Percentiles rank a stretch among this genome's conserved stretches.
These are phyloP conservation scores for Caenorhabditis angaria DNA, from an alignment of 2,888 invertebrate genomes.

Conservation along the genomic window DNA sequence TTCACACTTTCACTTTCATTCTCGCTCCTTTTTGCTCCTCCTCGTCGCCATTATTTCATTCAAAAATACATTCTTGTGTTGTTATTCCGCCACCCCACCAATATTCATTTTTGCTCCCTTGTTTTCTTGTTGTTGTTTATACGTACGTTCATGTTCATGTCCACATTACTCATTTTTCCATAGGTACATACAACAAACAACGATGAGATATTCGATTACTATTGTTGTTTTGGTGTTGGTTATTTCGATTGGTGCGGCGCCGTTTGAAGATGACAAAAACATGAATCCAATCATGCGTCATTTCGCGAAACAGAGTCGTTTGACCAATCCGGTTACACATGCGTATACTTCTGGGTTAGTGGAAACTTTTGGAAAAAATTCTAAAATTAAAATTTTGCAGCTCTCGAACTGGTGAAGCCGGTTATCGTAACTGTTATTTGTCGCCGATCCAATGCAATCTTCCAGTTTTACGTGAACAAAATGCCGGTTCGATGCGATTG, in stretches of 20 bases:
- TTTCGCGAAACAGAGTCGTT: slow-evolving; percentile 2
- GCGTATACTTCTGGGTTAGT: background rate
- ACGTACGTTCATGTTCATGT: background rate
- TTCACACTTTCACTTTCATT: too few relatives aligned
- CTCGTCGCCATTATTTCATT: too few relatives aligned
- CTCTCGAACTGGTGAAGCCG: background rate
- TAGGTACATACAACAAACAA: background rate
- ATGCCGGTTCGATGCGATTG: background rate
- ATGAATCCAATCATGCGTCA: slow-evolving; percentile 14
- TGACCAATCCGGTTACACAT: background rate
- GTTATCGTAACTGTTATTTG: slow-evolving; percentile 15
- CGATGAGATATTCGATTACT: background rate
- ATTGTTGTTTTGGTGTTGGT: background rate
- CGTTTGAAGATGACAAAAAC: slow-evolving; percentile 11
- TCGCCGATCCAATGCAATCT: slow-evolving; percentile 20
- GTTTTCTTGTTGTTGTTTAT: background rate
- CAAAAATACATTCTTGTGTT: too few relatives aligned
- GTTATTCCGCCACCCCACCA: too few relatives aligned
- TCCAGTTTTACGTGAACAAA: slow-evolving; percentile 8
- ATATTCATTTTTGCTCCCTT: background rate
- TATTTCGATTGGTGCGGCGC: background rate
- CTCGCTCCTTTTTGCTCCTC: too few relatives aligned
- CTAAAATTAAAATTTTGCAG: background rate
- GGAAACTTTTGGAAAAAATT: too few relatives aligned
- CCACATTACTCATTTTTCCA: background rate